Evolutionary conservation across 2,888 invertebrate species (phyloP), one percentile per base, ranked within the genome.

Genomic region (Ectemnius continuus): DNA sequence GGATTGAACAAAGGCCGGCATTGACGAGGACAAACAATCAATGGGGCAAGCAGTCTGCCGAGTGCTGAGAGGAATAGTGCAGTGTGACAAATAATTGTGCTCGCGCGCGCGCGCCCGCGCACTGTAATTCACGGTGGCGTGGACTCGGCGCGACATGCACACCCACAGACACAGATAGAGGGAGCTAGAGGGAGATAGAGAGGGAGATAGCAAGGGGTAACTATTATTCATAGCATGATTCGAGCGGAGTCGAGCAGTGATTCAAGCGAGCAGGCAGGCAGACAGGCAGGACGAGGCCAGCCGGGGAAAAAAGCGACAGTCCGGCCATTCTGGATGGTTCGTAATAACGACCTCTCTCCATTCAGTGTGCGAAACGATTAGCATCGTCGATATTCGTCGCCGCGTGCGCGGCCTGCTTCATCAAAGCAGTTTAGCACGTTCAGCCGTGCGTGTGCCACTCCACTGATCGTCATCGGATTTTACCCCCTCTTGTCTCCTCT

Each of bases 171-270:
- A 36, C 36, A 36, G 8, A 36, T 36, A 36, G 36, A 11, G 0
- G 6, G 36, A 36, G 1, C 4, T 1, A 36, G 8, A 36, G 36
- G 4, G 8, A 36, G 36, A 11, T 1, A 16, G 8, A 5, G 8
- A 36, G 8, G 6, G 36, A 11, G 8, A 36, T 5, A 11, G 11
- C 4, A 6, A 16, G 52, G 16, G 52, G 16, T 52, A 52, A 52
- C 52, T 52, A 52, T 52, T 52, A 52, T 52, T 52, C 52, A 52
- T 14, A 52, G 52, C 52, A 52, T 52, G 52, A 52, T 52, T 52
- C 52, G 52, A 36, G 52, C 52, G 52, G 36, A 52, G 52, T 52
- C 52, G 52, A 16, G 52, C n/a, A 14, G 52, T 52, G 52, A 52
- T 52, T 52, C 52, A 16, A 52, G 52, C 52, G 5, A 14, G 52